These are phyloP conservation scores for Axinella damicornis DNA, from an alignment of 37 sponge, comb jelly and placozoan genomes.

Conservation along the genomic window DNA sequence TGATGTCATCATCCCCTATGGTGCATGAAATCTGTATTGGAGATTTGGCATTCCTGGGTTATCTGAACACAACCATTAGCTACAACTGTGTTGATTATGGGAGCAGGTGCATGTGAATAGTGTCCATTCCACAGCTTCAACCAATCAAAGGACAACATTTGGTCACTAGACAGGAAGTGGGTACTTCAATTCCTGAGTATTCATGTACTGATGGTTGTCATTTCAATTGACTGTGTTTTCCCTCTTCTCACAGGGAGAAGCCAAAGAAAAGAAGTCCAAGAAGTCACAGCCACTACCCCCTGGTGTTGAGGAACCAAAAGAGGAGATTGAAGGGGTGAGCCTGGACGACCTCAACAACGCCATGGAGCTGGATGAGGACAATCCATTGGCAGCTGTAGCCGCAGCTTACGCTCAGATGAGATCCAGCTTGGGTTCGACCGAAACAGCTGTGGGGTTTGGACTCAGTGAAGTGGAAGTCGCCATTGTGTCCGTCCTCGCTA, in stretches of 20 bases:
- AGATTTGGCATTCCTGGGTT: too few species aligned
- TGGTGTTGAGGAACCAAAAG: conserved; percentile 12
- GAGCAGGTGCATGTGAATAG: too few species aligned
- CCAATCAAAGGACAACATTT: too few species aligned
- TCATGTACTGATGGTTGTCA: too few species aligned
- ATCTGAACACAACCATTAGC: too few species aligned
- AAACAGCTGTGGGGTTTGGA: conserved; percentile 1
- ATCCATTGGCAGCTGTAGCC: conserved; percentile 66
- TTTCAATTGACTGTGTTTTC: too few species aligned
- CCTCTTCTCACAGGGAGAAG: background rate
- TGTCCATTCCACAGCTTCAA: too few species aligned
- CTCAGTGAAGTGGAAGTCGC: conserved; percentile 77
- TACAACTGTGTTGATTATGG: too few species aligned
- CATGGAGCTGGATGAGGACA: conserved; percentile 3
- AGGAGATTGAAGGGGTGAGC: conserved; percentile 55
- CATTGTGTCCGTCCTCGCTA: conserved; percentile 64
- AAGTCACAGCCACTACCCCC: conserved; percentile 1
- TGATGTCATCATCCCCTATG: too few species aligned
- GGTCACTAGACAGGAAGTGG: too few species aligned
- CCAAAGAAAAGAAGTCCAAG: conserved; percentile 10
- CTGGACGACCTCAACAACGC: conserved; percentile 40
- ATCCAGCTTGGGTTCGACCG: conserved; percentile 28
- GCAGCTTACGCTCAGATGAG: conserved; percentile 71
- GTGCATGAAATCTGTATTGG: too few species aligned
- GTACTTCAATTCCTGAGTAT: too few species aligned